A percentile compares a stretch with the other conserved stretches of the same genome.
phyloP scores from a whole-genome alignment of 1,140 invertebrate species.

The Gonioctena quinquepunctata region DNA sequence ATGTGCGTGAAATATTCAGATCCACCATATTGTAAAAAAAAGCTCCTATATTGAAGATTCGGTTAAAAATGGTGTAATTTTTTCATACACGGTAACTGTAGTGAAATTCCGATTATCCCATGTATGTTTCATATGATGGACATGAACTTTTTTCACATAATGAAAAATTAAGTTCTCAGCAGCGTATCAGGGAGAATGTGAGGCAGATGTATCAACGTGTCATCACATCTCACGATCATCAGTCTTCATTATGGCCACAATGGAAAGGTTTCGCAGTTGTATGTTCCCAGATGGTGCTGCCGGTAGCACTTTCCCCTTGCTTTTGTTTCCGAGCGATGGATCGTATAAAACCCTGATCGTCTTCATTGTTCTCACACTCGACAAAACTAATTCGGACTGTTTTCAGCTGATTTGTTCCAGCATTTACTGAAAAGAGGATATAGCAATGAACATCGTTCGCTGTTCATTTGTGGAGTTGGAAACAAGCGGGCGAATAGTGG shows the following conservation, averaged over 20 bases:
- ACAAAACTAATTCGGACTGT: slow-evolving; percentile 42
- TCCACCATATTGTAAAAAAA: no score
- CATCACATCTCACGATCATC: slow-evolving; percentile 49
- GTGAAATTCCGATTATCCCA: no score
- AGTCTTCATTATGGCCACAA: slow-evolving; percentile 53
- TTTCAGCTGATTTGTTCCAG: slow-evolving; percentile 24
- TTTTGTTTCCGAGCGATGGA: slow-evolving; percentile 40
- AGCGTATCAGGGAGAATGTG: neutral
- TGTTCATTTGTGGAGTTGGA: neutral
- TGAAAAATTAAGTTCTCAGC: neutral
- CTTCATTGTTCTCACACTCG: slow-evolving; percentile 42
- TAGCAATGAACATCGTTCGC: neutral
- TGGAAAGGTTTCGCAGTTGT: slow-evolving; percentile 45
- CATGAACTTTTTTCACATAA: neutral
- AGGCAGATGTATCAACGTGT: slow-evolving; percentile 19
- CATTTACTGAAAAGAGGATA: neutral
- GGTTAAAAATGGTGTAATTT: no score
- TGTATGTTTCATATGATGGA: no score
- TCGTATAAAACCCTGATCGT: slow-evolving; percentile 36
- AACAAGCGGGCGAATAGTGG: neutral
- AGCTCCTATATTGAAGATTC: no score
- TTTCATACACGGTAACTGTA: no score
- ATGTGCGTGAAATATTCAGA: no score
- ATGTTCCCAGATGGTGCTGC: slow-evolving; percentile 44
- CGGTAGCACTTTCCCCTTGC: slow-evolving; percentile 27